Percentiles rank a stretch among this genome's conserved stretches.
Conservation (phyloP, 2,888 invertebrate species). For the Mongoloraphidia duomilia region DNA sequence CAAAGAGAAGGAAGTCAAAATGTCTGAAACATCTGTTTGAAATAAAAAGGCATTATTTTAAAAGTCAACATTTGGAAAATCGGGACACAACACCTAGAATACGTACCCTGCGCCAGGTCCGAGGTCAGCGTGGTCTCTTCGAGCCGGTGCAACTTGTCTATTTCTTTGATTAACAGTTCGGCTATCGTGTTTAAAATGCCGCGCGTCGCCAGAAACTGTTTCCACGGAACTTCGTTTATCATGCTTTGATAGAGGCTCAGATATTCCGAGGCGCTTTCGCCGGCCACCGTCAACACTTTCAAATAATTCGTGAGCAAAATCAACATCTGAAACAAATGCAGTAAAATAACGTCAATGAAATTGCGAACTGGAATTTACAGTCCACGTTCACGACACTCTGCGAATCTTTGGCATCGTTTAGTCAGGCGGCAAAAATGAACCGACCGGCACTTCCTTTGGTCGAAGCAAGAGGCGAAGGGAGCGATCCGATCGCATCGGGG, state of each 20-base stretch:
- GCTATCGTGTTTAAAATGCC: conserved; percentile 77
- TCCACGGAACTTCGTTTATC: conserved; percentile 80
- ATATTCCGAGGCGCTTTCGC: conserved; percentile 87
- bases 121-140: conserved; percentile 89
- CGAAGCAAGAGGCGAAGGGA: no score
- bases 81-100: background rate
- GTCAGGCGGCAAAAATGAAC: no score
- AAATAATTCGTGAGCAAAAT: conserved; percentile 79
- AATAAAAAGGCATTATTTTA: no score
- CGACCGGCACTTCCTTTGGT: no score
- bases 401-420: no score
- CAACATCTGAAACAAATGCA: conserved; percentile 40
- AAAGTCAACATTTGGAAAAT: no score
- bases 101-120: conserved; percentile 70
- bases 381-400: no score
- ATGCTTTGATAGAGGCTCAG: conserved; percentile 73
- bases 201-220: conserved; percentile 78
- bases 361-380: no score
- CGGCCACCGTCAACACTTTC: conserved; percentile 71
- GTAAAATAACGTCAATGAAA: no score
- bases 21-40: no score
- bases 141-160: conserved; percentile 71
- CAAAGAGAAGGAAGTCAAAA: background rate
- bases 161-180: conserved; percentile 74
- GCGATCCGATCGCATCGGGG: no score